Evolutionary conservation across 2,797 vertebrate species (phyloP).

Genomic region (Leptatherina wallacei): DNA sequence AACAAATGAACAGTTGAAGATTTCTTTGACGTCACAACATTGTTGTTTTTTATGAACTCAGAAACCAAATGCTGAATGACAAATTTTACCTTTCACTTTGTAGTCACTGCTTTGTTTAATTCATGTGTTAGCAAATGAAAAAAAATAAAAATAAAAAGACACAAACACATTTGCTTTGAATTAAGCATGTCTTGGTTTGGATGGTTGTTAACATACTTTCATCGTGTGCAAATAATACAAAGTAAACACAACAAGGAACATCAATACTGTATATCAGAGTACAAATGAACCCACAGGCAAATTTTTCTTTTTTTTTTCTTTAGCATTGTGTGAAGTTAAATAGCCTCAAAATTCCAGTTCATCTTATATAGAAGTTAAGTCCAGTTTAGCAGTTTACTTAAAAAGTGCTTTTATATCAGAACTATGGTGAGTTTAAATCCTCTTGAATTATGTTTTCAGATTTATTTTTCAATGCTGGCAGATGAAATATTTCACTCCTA

Average conservation of each 20-base stretch:
- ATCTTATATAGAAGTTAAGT: constrained; percentile 43
- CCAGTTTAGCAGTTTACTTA: constrained; percentile 54
- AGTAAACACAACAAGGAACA: constrained; percentile 53
- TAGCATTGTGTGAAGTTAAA: constrained; percentile 37
- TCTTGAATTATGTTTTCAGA: constrained; percentile 5
- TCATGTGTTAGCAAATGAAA: constrained; percentile 12
- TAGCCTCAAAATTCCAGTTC: constrained; percentile 61
- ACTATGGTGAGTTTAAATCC: constrained; percentile 15
- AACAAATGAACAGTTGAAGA: constrained; percentile 38
- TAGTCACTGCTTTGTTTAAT: constrained; percentile 19
- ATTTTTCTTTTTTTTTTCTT: too few species aligned
- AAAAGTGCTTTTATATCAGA: constrained; percentile 56
- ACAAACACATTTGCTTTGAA: constrained; percentile 55
- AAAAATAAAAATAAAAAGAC: constrained; percentile 25
- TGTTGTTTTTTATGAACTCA: not conserved
- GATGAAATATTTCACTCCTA: constrained; percentile 8
- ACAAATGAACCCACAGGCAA: constrained; percentile 21
- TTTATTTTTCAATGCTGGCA: constrained; percentile 14
- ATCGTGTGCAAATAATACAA: constrained; percentile 71
- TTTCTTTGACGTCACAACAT: constrained; percentile 19
- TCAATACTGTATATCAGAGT: not conserved
- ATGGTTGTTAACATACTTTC: constrained; percentile 52
- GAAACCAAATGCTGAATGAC: not conserved
- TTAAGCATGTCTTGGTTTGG: constrained; percentile 30
- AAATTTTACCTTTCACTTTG: constrained; percentile 2